Base-by-base conservation (phyloP, 92 coral and sea anemone species). In the Desmophyllum pertusum region DNA sequence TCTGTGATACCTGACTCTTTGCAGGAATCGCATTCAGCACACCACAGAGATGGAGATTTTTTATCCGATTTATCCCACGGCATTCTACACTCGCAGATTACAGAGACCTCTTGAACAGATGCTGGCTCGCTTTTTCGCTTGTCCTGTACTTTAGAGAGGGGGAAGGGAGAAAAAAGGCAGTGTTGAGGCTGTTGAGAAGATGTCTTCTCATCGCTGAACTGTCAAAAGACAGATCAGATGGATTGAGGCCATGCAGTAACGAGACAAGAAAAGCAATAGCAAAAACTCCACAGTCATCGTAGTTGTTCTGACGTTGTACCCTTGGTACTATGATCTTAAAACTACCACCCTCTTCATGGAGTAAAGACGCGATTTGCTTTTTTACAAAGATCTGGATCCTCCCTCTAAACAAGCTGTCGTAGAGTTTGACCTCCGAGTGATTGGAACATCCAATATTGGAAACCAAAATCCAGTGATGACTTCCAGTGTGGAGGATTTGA, bases 401-500 rank as follows among this genome's bases (percentile, higher is more conserved):
- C 0, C 88, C 88, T 7, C 23, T 13, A 41, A 66, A 80, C 62
- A 80, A 30, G 69, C 90, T 87, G 88, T 87, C 90, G 75, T 62
- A 83, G 3, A 81, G 45, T 35, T 87, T 82, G 6, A 87, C 68
- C 37, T 73, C 55, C 18, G 75, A 71, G 17, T n/a, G 52, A 21
- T 33, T 40, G 8, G 33, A 36, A 40, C 92, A 88, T 21, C 86
- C 86, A 25, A 78, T 57, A 41, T 70, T 79, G 41, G 73, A 35
- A n/a, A 80, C 78, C 36, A 72, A 70, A 17, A 89, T 77, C 89
- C 92, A 89, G 64, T 89, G 89, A 66, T 78, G 51, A 9, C 67
- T 18, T 23, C 89, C 92, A 15, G 92, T 89, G 51, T 89, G 78
- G 3, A 89, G 83, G 66, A 89, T 75, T 70, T 89, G 92, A 10